Conservation (phyloP, 2,888 invertebrate species). For the Argyra leucocephala region DNA sequence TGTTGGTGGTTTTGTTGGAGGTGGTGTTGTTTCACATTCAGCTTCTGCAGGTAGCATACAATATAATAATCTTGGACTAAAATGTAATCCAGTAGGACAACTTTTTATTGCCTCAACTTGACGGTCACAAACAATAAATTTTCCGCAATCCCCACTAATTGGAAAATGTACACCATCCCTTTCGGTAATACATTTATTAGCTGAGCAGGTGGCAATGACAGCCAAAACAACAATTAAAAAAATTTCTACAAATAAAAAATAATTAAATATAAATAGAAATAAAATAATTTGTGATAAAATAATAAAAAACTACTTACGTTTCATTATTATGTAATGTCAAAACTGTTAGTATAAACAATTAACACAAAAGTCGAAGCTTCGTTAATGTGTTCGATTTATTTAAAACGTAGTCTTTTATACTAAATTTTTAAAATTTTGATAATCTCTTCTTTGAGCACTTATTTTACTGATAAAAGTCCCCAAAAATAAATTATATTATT, state of each 20-base stretch:
- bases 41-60: background rate
- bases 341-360: no score
- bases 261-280: no score
- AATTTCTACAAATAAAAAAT: background rate
- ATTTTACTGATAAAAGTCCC: no score
- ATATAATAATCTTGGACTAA: background rate
- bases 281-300: no score
- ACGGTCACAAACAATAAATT: background rate
- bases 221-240: background rate
- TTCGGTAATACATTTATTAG: background rate
- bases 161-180: background rate
- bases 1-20: background rate
- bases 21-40: background rate
- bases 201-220: background rate
- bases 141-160: background rate
- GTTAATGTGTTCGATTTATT: no score
- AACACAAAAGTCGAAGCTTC: no score
- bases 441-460: no score
- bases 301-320: no score
- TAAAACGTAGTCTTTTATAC: no score
- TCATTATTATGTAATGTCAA: no score
- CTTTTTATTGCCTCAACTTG: background rate
- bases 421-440: no score
- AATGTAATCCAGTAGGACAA: background rate
- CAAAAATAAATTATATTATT: no score